These are phyloP conservation scores for Rhodophaea formosa DNA, from an alignment of 2,888 invertebrate species.

Conservation along the genomic window DNA sequence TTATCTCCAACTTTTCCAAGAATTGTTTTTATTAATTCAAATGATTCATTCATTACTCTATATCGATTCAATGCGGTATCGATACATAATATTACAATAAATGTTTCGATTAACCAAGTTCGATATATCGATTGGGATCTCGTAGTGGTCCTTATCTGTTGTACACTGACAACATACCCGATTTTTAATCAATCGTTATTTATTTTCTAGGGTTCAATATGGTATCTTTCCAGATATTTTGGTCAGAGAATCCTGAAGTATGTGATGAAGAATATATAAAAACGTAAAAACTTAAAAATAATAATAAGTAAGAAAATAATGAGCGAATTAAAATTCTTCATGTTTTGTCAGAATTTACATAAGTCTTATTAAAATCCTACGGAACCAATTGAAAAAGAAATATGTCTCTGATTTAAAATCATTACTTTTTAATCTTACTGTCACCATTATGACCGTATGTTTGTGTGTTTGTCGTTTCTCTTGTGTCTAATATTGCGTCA, in stretches of 20 bases:
- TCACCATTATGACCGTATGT: neutral
- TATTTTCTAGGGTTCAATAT: neutral
- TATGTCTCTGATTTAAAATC: neutral
- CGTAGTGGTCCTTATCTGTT: neutral
- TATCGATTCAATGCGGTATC: conserved; percentile 11
- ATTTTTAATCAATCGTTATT: neutral
- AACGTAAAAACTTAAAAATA: no score
- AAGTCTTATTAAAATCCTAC: neutral
- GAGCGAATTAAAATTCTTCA: neutral
- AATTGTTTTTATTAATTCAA: conserved; percentile 6
- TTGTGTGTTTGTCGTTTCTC: neutral
- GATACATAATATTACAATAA: conserved; percentile 17
- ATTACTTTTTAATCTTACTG: neutral
- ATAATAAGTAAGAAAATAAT: no score
- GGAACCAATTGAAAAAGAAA: neutral
- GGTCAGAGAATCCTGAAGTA: neutral
- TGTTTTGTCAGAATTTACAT: neutral
- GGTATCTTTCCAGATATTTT: neutral
- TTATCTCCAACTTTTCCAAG: conserved; percentile 6
- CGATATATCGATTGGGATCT: neutral
- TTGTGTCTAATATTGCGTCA: neutral
- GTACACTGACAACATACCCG: neutral
- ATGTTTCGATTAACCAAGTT: conserved; percentile 4
- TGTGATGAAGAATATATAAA: neutral
- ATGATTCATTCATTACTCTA: neutral